phyloP scores from a whole-genome alignment of 2,797 vertebrate genomes.

The Phoeniculus purpureus region DNA sequence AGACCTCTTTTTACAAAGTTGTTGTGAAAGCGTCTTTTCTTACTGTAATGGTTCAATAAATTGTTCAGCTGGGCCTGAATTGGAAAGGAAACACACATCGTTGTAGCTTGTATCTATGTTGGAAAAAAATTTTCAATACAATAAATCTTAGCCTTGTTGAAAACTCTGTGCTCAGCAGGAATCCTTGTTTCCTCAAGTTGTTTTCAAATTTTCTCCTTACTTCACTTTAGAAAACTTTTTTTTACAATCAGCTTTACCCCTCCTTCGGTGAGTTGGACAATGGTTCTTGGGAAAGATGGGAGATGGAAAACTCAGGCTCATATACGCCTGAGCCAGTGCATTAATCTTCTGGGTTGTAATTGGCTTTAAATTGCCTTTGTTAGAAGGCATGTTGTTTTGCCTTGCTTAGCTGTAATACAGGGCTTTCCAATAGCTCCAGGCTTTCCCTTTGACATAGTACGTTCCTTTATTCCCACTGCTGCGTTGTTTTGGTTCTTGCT shows the following conservation, averaged over 20 bases:
- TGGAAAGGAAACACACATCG: neutral
- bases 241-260: neutral
- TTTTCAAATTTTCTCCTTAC: conserved; percentile 24
- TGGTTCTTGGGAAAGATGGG: neutral
- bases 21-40: neutral
- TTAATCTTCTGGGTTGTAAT: neutral
- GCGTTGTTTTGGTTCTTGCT: neutral
- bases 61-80: conserved; percentile 5
- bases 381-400: neutral
- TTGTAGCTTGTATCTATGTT: conserved; percentile 18
- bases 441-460: neutral
- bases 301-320: neutral
- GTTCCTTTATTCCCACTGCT: neutral
- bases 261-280: neutral
- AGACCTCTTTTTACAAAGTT: neutral
- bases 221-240: neutral
- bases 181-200: neutral
- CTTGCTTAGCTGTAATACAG: neutral
- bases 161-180: conserved; percentile 19
- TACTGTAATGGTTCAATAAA: neutral
- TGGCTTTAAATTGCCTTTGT: conserved; percentile 13
- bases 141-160: conserved; percentile 44
- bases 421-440: neutral
- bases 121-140: neutral
- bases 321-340: neutral